phyloP scores from a whole-genome alignment of 2,113 vertebrate species.

The Sylvilagus bachmani region DNA sequence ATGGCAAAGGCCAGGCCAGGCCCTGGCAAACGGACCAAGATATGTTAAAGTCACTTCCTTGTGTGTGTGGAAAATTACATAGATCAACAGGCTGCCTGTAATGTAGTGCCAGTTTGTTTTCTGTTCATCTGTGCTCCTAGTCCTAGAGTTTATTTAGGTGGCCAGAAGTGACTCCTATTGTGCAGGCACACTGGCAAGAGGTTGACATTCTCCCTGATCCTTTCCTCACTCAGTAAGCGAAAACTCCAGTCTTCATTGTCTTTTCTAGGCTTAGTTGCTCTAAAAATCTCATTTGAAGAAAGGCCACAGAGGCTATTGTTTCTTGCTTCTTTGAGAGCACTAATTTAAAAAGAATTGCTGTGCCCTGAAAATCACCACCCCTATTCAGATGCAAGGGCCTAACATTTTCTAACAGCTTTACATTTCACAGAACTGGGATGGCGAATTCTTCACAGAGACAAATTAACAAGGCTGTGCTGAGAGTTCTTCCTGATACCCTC shows the following conservation, averaged over 20 bases:
- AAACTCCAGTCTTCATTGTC: neutral
- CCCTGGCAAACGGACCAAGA: neutral
- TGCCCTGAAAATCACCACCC: neutral
- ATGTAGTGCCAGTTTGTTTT: neutral
- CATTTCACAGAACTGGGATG: neutral
- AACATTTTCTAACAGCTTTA: neutral
- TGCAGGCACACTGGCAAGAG: neutral
- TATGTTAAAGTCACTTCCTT: neutral
- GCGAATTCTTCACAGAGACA: constrained; percentile 9
- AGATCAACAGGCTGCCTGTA: neutral
- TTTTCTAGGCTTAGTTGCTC: neutral
- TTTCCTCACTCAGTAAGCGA: neutral
- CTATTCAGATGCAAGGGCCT: neutral
- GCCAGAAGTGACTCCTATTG: neutral
- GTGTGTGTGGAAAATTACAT: neutral
- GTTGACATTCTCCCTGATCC: neutral
- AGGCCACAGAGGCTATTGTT: neutral
- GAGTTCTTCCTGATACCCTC: neutral
- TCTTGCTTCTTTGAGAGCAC: neutral
- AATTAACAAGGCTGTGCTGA: neutral
- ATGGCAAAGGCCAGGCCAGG: neutral
- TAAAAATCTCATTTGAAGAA: constrained; percentile 48
- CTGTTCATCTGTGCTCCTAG: neutral
- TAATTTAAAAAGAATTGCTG: neutral
- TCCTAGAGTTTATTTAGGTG: neutral